Evolutionary conservation across 2,797 vertebrate species (phyloP).

Genomic region (Phataginus tricuspis): DNA sequence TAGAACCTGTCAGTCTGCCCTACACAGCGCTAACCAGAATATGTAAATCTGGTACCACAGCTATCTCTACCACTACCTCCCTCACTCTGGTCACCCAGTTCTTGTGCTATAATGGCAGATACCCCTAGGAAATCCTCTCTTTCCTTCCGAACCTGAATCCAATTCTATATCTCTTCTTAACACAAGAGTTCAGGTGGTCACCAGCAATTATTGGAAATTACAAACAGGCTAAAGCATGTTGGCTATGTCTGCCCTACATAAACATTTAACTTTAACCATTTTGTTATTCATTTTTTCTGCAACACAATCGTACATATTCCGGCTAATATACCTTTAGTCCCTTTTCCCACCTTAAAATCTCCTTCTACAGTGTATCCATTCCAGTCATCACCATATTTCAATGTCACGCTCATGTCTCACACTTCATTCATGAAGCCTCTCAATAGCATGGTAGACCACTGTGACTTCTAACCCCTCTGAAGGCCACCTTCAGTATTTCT

Average conservation of each 20-base stretch:
- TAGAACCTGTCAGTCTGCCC: too few species aligned
- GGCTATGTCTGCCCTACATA: background rate
- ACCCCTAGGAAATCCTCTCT: background rate
- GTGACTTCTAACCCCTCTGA: background rate
- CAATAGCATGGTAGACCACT: background rate
- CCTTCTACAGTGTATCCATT: background rate
- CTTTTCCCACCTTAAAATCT: background rate
- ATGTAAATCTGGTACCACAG: too few species aligned
- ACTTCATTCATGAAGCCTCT: background rate
- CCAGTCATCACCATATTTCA: background rate
- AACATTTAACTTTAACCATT: background rate
- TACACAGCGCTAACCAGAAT: background rate
- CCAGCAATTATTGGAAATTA: background rate
- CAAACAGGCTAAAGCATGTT: background rate
- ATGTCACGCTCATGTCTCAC: background rate
- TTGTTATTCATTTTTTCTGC: background rate
- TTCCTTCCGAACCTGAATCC: background rate
- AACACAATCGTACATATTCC: background rate
- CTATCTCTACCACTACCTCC: rapidly evolving
- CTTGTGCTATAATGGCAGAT: background rate
- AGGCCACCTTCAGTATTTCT: background rate
- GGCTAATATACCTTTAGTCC: background rate
- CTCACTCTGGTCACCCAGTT: background rate
- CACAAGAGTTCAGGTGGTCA: background rate
- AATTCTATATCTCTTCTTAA: background rate